These are phyloP conservation scores for Esox lucius DNA, from an alignment of 2,797 vertebrate genomes.

Conservation along the genomic window DNA sequence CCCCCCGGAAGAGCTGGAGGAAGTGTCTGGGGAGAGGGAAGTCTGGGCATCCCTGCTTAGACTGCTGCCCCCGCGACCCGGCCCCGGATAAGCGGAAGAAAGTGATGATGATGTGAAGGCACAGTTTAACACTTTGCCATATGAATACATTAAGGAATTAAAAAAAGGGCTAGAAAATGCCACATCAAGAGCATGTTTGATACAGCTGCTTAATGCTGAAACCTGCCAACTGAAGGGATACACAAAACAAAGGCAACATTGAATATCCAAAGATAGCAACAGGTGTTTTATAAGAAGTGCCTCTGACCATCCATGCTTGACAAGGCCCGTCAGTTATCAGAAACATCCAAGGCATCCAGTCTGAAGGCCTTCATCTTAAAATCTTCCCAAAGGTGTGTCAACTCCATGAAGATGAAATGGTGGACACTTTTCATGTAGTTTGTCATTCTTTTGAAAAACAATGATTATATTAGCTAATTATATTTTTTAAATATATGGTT, in stretches of 20 bases:
- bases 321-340: not conserved
- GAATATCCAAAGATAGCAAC: not conserved
- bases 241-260: too few relatives aligned
- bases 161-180: too few relatives aligned
- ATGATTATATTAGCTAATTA: not conserved
- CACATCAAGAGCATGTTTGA: too few relatives aligned
- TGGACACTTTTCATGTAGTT: not conserved
- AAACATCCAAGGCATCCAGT: not conserved
- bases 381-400: accelerated
- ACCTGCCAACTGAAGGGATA: not conserved
- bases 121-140: not conserved
- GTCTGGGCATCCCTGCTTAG: too few relatives aligned
- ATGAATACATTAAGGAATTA: too few relatives aligned
- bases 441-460: not conserved
- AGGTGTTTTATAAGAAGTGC: not conserved
- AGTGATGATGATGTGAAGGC: not conserved
- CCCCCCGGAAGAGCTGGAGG: too few relatives aligned
- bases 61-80: too few relatives aligned
- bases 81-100: too few relatives aligned
- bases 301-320: not conserved
- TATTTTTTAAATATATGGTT: not conserved
- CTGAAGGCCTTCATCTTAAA: not conserved
- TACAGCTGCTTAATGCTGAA: not conserved
- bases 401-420: not conserved
- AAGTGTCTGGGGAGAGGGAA: too few relatives aligned